Conservation (phyloP, 92 coral and sea anemone species). For the Paramuricea clavata region DNA sequence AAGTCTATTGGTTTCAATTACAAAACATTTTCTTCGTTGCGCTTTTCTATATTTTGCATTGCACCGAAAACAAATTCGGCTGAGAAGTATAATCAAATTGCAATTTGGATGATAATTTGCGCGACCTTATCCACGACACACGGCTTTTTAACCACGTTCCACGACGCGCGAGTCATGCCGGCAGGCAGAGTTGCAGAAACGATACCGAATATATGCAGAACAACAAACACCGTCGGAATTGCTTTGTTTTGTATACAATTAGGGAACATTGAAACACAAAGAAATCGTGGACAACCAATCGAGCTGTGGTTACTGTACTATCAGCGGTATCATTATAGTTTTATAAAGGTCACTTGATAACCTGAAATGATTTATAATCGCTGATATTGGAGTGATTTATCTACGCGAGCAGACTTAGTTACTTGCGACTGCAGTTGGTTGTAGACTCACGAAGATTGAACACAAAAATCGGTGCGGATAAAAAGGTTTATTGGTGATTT, state of each 20-base stretch:
- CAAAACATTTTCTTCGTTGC: no score
- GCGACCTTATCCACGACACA: no score
- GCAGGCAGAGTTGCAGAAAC: no score
- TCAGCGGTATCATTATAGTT: background rate
- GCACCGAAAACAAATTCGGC: no score
- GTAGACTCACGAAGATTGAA: background rate
- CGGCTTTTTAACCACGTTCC: background rate
- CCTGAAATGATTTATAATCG: background rate
- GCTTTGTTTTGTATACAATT: conserved; percentile 4
- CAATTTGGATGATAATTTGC: no score
- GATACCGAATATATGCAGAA: background rate
- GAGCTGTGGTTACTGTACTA: background rate
- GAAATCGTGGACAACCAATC: background rate
- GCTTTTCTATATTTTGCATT: no score
- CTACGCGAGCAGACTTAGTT: background rate
- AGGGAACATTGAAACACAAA: background rate
- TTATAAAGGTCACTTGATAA: background rate
- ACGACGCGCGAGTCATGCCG: background rate
- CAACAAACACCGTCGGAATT: background rate
- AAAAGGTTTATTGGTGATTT: background rate
- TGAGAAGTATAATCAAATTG: no score
- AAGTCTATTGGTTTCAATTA: no score
- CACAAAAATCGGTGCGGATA: background rate
- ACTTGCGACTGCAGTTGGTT: background rate
- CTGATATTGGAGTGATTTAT: background rate